Conservation (phyloP, 2,797 vertebrate genomes). For the Acanthurus lineatus region DNA sequence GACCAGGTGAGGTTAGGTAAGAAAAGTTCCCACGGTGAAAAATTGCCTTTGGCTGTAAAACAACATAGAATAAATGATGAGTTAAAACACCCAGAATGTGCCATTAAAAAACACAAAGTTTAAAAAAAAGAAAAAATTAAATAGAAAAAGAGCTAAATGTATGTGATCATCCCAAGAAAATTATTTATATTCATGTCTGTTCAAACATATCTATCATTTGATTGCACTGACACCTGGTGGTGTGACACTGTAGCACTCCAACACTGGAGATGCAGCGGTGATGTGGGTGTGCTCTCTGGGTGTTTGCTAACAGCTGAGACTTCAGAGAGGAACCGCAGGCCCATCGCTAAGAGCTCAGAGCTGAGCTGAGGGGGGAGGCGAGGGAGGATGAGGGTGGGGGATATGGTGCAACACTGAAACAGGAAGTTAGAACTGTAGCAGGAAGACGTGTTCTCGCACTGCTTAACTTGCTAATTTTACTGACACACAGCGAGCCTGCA, state of each 20-base stretch:
- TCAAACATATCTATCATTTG: background rate
- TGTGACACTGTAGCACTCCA: background rate
- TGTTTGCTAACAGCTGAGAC: background rate
- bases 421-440: slow-evolving; percentile 74
- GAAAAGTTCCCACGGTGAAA: background rate
- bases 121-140: too few relatives aligned
- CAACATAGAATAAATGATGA: background rate
- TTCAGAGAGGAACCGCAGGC: slow-evolving; percentile 54
- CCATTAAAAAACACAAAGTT: background rate
- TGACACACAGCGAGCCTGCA: slow-evolving; percentile 16
- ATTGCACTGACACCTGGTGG: slow-evolving; percentile 14
- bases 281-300: background rate
- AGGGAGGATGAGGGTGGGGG: background rate
- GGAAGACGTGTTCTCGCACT: slow-evolving; percentile 57
- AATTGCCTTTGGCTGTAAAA: background rate
- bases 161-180: background rate
- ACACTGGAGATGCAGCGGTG: background rate
- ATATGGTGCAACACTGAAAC: slow-evolving; percentile 74
- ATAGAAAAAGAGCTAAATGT: background rate
- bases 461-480: slow-evolving; percentile 10
- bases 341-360: slow-evolving; percentile 18
- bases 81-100: background rate
- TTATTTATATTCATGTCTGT: background rate
- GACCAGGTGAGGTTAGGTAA: background rate
- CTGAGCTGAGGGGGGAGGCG: background rate